Conservation (phyloP, 2,888 invertebrate genomes). For the Agrilus cyanescens region DNA sequence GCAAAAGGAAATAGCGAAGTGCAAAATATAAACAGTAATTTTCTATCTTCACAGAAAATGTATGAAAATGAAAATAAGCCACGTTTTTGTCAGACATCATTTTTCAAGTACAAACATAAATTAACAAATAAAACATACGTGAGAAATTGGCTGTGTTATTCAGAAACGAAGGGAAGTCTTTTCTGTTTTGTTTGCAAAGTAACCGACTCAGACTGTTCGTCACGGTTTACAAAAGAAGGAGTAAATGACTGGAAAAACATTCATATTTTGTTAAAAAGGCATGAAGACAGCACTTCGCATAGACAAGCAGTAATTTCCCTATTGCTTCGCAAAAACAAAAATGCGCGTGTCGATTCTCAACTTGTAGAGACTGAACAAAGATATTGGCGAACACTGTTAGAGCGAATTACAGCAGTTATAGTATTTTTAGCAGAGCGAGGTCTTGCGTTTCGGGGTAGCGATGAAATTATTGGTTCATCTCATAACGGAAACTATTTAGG, state of each 20-base stretch:
- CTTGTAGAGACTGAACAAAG: neutral
- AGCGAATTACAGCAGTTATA: no score
- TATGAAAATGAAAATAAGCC: slow-evolving; percentile 8
- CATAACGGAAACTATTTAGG: slow-evolving; percentile 10
- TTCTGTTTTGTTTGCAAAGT: slow-evolving; percentile 10
- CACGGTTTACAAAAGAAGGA: slow-evolving; percentile 9
- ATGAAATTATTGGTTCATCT: slow-evolving; percentile 8
- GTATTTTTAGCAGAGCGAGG: no score
- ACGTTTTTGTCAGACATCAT: slow-evolving; percentile 7
- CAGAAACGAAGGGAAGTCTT: slow-evolving; percentile 3
- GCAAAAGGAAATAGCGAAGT: slow-evolving; percentile 8
- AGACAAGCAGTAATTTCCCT: slow-evolving; percentile 9
- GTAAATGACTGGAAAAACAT: slow-evolving; percentile 5
- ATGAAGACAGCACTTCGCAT: slow-evolving; percentile 8
- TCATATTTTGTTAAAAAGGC: slow-evolving; percentile 4
- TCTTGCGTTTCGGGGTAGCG: no score
- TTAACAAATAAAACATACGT: slow-evolving; percentile 6
- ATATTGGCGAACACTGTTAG: no score
- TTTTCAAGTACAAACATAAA: slow-evolving; percentile 8
- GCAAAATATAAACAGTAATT: slow-evolving; percentile 7
- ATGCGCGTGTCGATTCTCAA: slow-evolving; percentile 10
- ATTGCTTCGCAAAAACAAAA: slow-evolving; percentile 7
- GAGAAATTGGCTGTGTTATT: slow-evolving; percentile 9
- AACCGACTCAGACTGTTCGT: slow-evolving; percentile 3
- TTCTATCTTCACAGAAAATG: slow-evolving; percentile 6